These are phyloP conservation scores for Paramuricea clavata DNA, from an alignment of 92 coral and sea anemone genomes.

Conservation along the genomic window DNA sequence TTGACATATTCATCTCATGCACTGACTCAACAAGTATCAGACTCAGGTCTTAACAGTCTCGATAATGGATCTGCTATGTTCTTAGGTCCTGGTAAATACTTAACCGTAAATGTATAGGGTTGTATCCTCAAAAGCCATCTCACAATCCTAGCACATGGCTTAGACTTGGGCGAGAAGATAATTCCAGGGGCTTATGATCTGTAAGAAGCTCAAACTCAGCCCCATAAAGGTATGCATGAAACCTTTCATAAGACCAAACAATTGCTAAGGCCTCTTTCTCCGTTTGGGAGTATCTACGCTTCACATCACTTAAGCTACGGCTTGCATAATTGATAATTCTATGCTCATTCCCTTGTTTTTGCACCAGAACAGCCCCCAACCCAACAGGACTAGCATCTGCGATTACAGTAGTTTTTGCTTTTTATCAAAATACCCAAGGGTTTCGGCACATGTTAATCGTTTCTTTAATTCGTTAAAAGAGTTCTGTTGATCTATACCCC, in stretches of 20 bases:
- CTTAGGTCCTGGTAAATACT: neutral
- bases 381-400: slow-evolving; percentile 65
- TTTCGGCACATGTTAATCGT: too few relatives aligned
- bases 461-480: too few relatives aligned
- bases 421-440: too few relatives aligned
- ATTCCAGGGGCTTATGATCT: slow-evolving; percentile 2
- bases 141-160: slow-evolving; percentile 21
- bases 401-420: too few relatives aligned
- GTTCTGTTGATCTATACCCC: too few relatives aligned
- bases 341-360: slow-evolving; percentile 51
- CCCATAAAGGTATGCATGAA: slow-evolving; percentile 48
- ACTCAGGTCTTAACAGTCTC: too few relatives aligned
- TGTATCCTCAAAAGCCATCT: slow-evolving; percentile 3
- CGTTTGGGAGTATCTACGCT: slow-evolving; percentile 60
- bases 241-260: slow-evolving; percentile 70
- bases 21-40: neutral
- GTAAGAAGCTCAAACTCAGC: neutral
- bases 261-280: slow-evolving; percentile 70
- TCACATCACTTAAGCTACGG: slow-evolving; percentile 50
- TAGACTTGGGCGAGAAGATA: neutral
- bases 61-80: too few relatives aligned
- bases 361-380: slow-evolving; percentile 52
- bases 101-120: neutral
- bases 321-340: slow-evolving; percentile 60
- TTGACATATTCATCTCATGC: slow-evolving; percentile 7